phyloP scores from a whole-genome alignment of 2,797 vertebrate species.

The Buceros bicornis region DNA sequence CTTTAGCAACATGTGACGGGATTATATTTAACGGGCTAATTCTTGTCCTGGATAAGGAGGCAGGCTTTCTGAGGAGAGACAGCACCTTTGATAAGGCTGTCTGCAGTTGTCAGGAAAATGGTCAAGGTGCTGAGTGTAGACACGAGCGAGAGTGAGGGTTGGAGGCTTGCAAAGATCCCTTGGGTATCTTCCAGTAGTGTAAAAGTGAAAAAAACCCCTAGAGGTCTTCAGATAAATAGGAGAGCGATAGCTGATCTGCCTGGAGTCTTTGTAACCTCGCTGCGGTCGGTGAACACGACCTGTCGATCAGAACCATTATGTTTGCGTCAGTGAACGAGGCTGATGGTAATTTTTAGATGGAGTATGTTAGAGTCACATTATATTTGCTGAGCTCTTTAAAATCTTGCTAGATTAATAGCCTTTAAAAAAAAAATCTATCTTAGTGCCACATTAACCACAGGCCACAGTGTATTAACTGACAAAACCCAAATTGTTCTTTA shows the following conservation, averaged over 20 bases:
- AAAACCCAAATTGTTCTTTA: conserved; percentile 77
- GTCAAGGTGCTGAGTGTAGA: neutral
- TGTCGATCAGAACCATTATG: neutral
- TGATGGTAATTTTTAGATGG: conserved; percentile 19
- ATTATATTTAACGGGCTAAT: neutral
- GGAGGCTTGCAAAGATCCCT: neutral
- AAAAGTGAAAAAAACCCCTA: neutral
- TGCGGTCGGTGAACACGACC: neutral
- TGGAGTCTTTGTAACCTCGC: neutral
- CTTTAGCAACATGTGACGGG: neutral
- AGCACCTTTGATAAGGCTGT: neutral
- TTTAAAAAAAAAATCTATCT: conserved; percentile 17
- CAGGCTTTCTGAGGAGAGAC: neutral
- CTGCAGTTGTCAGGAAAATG: neutral
- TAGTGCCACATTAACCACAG: conserved; percentile 71
- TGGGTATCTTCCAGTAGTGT: neutral
- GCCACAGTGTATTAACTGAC: conserved; percentile 75
- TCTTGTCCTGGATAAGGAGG: neutral
- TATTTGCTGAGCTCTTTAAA: conserved; percentile 54
- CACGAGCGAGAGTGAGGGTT: rapidly evolving
- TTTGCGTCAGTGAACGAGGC: neutral
- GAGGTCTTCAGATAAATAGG: neutral
- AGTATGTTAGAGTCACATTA: neutral
- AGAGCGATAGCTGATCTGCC: neutral
- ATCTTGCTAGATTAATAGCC: conserved; percentile 56